phyloP scores from a whole-genome alignment of 2,888 invertebrate genomes.

The Cosmia trapezina region DNA sequence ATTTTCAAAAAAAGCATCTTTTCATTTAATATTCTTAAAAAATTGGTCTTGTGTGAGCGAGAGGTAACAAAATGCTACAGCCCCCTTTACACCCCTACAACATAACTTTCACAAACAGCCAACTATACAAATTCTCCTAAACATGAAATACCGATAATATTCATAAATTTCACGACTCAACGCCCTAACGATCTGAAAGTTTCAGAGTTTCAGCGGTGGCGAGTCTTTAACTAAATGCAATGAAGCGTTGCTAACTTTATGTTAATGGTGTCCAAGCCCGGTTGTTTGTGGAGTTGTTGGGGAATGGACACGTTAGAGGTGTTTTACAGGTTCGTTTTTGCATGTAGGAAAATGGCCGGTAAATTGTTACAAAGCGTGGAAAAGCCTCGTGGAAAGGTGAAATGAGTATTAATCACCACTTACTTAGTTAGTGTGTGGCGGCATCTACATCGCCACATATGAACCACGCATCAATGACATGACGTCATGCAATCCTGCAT shows the following conservation, averaged over 20 bases:
- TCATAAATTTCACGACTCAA: constrained; percentile 66
- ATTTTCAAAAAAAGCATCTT: no score
- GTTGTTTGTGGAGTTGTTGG: constrained; percentile 33
- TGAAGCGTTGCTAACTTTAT: constrained; percentile 63
- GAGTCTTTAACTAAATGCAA: constrained; percentile 66
- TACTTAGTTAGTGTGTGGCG: background rate
- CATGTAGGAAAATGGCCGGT: constrained; percentile 20
- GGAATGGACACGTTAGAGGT: constrained; percentile 8
- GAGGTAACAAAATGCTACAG: no score
- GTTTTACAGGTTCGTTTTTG: constrained; percentile 21
- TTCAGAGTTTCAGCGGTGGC: constrained; percentile 48
- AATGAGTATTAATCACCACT: background rate
- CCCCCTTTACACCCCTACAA: background rate
- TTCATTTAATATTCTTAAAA: no score
- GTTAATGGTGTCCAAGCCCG: constrained; percentile 51
- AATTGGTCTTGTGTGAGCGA: no score
- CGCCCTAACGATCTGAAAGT: constrained; percentile 62
- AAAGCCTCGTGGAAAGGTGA: background rate
- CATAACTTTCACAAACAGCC: constrained; percentile 18
- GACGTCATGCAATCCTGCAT: no score
- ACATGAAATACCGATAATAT: constrained; percentile 61
- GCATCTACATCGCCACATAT: no score
- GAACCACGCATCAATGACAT: no score
- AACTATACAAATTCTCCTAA: constrained; percentile 44
- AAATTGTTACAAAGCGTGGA: background rate